These are phyloP conservation scores for Chrysotoxum bicinctum DNA, from an alignment of 2,888 invertebrate genomes.

Conservation along the genomic window DNA sequence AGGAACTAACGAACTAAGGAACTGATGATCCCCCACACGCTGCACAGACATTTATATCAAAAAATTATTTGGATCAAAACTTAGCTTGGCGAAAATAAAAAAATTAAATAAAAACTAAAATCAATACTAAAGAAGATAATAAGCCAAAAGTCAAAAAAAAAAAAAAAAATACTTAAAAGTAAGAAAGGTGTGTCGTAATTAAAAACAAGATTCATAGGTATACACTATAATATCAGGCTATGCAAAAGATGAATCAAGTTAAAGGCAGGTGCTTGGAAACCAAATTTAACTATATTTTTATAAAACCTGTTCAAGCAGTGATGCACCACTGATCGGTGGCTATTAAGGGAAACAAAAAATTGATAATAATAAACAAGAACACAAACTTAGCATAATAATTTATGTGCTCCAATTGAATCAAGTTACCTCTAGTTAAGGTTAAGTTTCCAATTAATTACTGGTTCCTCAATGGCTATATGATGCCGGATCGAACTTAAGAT, in stretches of 20 bases:
- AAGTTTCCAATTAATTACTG: not conserved
- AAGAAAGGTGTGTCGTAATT: constrained; percentile 26
- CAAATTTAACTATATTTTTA: not conserved
- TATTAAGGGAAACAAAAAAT: not conserved
- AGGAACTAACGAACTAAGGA: constrained; percentile 79
- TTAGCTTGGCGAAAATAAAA: not conserved
- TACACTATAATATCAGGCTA: not conserved
- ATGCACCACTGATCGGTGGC: not conserved
- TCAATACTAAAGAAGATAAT: constrained; percentile 4
- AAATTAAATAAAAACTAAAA: constrained; percentile 5
- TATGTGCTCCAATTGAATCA: not conserved
- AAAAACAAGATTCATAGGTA: constrained; percentile 4
- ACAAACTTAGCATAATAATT: not conserved
- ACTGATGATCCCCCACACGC: constrained; percentile 79
- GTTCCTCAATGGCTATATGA: not conserved
- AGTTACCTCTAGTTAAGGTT: not conserved
- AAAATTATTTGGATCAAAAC: constrained; percentile 51
- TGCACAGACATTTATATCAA: constrained; percentile 79
- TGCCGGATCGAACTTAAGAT: not conserved
- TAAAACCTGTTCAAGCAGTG: constrained; percentile 1
- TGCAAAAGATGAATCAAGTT: constrained; percentile 12
- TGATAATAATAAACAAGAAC: not conserved
- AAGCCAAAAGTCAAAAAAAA: constrained; percentile 9
- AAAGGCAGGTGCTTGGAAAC: constrained; percentile 7
- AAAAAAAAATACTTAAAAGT: not conserved